Base-by-base conservation (phyloP, 2,888 invertebrate species). In the Diploptera punctata region DNA sequence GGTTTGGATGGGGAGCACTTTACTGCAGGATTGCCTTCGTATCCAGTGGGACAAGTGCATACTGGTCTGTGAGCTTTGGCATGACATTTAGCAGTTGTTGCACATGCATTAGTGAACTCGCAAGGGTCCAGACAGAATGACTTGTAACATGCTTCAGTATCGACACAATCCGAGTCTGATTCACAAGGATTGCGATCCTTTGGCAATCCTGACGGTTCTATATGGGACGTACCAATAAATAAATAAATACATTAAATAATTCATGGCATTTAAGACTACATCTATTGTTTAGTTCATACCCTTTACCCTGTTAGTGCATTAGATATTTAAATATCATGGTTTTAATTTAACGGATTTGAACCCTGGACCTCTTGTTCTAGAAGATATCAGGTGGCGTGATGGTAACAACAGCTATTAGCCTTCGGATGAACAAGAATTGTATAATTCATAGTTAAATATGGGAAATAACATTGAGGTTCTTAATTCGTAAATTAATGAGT, bases 21-120 rank as follows among this genome's bases (percentile, higher is more conserved):
- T 81, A 91, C 86, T 79, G 92, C 90, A 71, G 94, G 93, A 83
- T 94, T 91, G 83, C 94, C 94, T 81, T 92, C 92, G 81, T 91
- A 90, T 81, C 91, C 93, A 78, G 89, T 89, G 38, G 93, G 92
- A 83, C 88, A 94, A 89, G 83, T 92, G 76, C 83, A 83, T 49
- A 81, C 76, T 9, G 80, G 80, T 61, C 78, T 77, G 73, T 83
- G 83, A 31, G 80, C 78, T 62, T 78, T 76, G n/a, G 80, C 80
- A 21, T 77, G 78, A 75, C 83, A 82, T 61, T 80, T 78, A 52
- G 84, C 82, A 24, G 80, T 80, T 18, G 80, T 75, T 19, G 82
- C 83, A 75, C 84, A 84, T 31, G 80, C 78, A 69, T 78, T 79
- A 61, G 79, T 79, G 77, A 78, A 77, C 44, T 79, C 79, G 76